Evolutionary conservation across 2,888 invertebrate species (phyloP), one percentile per base, ranked within the genome.

Genomic region (Gisinianus flammeolus): DNA sequence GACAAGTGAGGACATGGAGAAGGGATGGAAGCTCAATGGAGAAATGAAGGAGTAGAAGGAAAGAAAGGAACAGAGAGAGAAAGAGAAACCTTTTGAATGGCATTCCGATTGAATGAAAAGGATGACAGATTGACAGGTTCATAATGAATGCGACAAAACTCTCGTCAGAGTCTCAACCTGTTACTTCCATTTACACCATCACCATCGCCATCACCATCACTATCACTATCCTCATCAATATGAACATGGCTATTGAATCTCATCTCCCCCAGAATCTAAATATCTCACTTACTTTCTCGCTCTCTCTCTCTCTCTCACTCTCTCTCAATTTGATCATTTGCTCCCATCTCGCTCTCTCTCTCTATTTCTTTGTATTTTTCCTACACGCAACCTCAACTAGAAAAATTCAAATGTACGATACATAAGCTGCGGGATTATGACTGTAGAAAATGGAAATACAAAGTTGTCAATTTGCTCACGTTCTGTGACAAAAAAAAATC

Each of bases 91-190:
- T 62, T 10, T 26, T 26, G 62, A 62, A 26, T 62, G 62, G 67
- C 71, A 79, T 79, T 79, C 64, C 79, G 70, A 76, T 79, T 76
- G 79, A 79, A 54, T 75, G 56, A 72, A 78, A 64, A 79, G 72
- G 79, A 76, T 79, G 79, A 79, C 79, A 79, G 79, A 79, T 79
- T 79, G 79, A 77, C 79, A 79, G 79, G 64, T 62, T 79, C 76
- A 77, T 79, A 79, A 79, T 79, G 79, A 79, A 76, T 76, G 77
- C 73, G 79, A 79, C 79, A 79, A 79, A 79, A 79, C 76, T 44
- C 70, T 28, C 35, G 33, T 33, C 33, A 30, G n/a, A n/a, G n/a
- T 22, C 62, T 26, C 54, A 75, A 75, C 75, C 75, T 75, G 75
- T 75, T 75, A 75, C 75, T 26, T 54, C 8, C 10, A 31, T 24